A percentile compares a stretch with the other conserved stretches of the same genome.
Evolutionary conservation across 2,888 invertebrate species (phyloP).

Genomic region (Pharmacophagus antenor): DNA sequence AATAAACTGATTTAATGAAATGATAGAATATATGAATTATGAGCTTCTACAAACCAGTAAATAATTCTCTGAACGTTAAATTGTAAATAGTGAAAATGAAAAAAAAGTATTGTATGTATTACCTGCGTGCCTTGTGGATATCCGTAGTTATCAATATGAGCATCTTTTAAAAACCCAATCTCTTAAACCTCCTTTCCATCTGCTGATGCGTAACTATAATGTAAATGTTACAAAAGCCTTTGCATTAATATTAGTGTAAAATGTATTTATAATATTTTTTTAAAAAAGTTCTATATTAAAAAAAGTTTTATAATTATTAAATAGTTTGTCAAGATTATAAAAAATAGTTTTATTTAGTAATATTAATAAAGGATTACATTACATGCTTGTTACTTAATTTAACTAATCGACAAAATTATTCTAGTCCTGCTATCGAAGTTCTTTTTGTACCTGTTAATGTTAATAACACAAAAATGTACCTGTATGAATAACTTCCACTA

Average conservation of each 20-base stretch:
- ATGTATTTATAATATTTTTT: too few species aligned
- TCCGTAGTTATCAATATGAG: constrained; percentile 83
- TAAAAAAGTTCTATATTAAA: too few species aligned
- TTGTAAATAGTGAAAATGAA: neutral
- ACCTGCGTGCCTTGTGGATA: constrained; percentile 81
- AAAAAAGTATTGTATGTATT: constrained; percentile 2
- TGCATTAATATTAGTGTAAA: too few species aligned
- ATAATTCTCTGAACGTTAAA: neutral
- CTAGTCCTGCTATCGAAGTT: neutral
- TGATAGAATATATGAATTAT: too few species aligned
- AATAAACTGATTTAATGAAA: too few species aligned
- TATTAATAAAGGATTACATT: too few species aligned
- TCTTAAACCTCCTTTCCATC: constrained; percentile 91
- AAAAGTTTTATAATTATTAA: too few species aligned
- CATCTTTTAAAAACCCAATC: constrained; percentile 87
- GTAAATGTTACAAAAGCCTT: neutral
- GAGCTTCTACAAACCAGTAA: too few species aligned
- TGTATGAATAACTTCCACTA: constrained; percentile 77
- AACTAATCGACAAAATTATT: neutral
- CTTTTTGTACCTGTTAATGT: neutral
- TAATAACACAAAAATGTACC: neutral
- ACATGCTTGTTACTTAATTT: too few species aligned
- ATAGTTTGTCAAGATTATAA: too few species aligned
- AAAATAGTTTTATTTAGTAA: too few species aligned
- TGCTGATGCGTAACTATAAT: constrained; percentile 85